phyloP scores from a whole-genome alignment of 2,888 invertebrate genomes.

The Boloria selene region DNA sequence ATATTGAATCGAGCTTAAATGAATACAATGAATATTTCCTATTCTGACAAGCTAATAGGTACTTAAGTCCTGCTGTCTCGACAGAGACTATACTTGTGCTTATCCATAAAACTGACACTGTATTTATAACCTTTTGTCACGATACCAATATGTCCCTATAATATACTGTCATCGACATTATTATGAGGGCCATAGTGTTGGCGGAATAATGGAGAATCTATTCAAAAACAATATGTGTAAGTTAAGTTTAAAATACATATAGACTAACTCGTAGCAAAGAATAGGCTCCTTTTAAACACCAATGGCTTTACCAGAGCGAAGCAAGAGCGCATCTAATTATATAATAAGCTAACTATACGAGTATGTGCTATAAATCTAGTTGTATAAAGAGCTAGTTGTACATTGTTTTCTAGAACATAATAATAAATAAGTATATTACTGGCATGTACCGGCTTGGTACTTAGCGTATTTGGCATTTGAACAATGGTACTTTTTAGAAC shows the following conservation, averaged over 20 bases:
- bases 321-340: too few relatives aligned
- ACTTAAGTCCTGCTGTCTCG: constrained; percentile 10
- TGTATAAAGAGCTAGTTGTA: too few relatives aligned
- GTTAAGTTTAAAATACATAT: neutral
- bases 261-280: neutral
- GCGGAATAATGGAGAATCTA: neutral
- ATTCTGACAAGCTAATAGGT: constrained; percentile 9
- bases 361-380: too few relatives aligned
- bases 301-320: too few relatives aligned
- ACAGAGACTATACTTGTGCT: constrained; percentile 57
- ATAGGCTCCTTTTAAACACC: neutral
- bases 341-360: too few relatives aligned
- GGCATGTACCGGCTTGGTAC: too few relatives aligned
- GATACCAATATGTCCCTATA: constrained; percentile 76
- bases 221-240: neutral
- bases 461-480: too few relatives aligned
- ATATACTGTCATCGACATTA: constrained; percentile 73
- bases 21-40: constrained; percentile 3
- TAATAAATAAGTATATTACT: too few relatives aligned
- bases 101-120: constrained; percentile 61
- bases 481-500: too few relatives aligned
- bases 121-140: constrained; percentile 76
- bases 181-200: constrained; percentile 54
- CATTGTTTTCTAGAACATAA: too few relatives aligned
- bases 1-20: neutral